These are phyloP conservation scores for Colostygia pectinataria DNA, from an alignment of 2,888 invertebrate species.

Conservation along the genomic window DNA sequence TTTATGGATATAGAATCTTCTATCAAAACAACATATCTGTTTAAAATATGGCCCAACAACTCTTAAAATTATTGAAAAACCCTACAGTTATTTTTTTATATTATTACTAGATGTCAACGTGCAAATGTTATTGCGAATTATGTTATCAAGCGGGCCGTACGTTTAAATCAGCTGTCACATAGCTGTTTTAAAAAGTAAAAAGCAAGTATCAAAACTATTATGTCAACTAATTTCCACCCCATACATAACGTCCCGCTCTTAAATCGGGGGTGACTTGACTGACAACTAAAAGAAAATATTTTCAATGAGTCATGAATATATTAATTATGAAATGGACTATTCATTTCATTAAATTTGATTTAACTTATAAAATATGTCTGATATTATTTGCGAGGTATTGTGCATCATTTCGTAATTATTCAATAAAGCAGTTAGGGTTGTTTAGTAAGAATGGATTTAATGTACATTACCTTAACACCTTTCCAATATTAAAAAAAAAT, in stretches of 20 bases:
- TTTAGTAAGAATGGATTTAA: background rate
- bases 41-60: no score
- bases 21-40: no score
- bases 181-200: background rate
- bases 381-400: conserved; percentile 44
- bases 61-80: no score
- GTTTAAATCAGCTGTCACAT: no score
- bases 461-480: no score
- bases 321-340: conserved; percentile 71
- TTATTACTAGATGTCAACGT: no score
- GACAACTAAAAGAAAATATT: conserved; percentile 69
- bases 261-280: conserved; percentile 56
- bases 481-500: no score
- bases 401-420: conserved; percentile 33
- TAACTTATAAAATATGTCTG: conserved; percentile 52
- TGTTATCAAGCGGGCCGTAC: no score
- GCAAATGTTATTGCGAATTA: no score
- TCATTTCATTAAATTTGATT: conserved; percentile 46
- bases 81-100: no score
- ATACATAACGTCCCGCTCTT: conserved; percentile 27
- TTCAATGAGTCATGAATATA: conserved; percentile 68
- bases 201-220: conserved; percentile 43
- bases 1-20: no score
- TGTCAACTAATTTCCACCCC: conserved; percentile 28
- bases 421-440: conserved; percentile 30